Conservation (phyloP, 2,888 invertebrate genomes). For the Hirtodrosophila trivittata region DNA sequence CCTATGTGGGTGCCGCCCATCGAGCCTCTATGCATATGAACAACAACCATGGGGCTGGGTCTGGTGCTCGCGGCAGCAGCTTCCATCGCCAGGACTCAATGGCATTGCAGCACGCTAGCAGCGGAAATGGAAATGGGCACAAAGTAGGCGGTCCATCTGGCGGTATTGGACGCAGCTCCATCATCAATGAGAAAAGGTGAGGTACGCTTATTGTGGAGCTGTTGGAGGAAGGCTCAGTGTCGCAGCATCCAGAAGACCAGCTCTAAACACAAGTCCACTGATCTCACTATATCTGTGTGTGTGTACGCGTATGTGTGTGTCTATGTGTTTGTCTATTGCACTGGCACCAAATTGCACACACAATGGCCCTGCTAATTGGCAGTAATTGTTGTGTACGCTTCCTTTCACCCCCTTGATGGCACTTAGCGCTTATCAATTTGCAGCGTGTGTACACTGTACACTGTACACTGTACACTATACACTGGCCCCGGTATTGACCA, state of each 20-base stretch:
- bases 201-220: slow-evolving; percentile 78
- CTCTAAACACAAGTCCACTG: slow-evolving; percentile 60
- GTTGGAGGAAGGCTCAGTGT: slow-evolving; percentile 72
- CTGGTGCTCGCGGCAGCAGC: slow-evolving; percentile 46
- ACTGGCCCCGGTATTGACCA: slow-evolving; percentile 10
- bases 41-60: slow-evolving; percentile 60
- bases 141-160: slow-evolving; percentile 43
- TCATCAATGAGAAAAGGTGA: slow-evolving; percentile 83
- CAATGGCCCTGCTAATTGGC: slow-evolving; percentile 35
- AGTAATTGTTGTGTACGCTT: slow-evolving; percentile 39
- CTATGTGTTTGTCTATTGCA: slow-evolving; percentile 7
- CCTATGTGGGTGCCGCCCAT: slow-evolving; percentile 68
- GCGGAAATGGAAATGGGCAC: slow-evolving; percentile 35
- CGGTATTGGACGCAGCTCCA: slow-evolving; percentile 70
- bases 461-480: too few relatives aligned
- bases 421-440: slow-evolving; percentile 7
- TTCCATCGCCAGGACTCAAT: slow-evolving; percentile 77
- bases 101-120: slow-evolving; percentile 73
- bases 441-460: too few relatives aligned
- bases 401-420: background rate
- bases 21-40: slow-evolving; percentile 79
- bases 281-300: slow-evolving; percentile 47
- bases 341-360: slow-evolving; percentile 15
- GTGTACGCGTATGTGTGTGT: slow-evolving; percentile 12
- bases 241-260: slow-evolving; percentile 67